A percentile compares a stretch with the other conserved stretches of the same genome.
These are phyloP conservation scores for Geococcyx californianus DNA, from an alignment of 2,113 vertebrate species.

Conservation along the genomic window DNA sequence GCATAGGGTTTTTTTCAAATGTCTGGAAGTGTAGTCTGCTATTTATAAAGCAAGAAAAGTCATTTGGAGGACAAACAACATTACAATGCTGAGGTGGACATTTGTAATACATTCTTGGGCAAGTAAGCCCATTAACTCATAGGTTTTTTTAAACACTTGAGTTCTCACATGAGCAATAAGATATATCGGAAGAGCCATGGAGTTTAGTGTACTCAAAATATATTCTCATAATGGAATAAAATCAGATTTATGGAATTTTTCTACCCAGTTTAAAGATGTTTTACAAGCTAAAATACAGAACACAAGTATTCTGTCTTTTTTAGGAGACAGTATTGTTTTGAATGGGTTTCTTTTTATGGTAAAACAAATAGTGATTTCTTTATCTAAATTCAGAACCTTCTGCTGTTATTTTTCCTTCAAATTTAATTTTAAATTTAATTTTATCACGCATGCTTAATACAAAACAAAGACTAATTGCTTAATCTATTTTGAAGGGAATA, in stretches of 20 bases:
- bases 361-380: not conserved
- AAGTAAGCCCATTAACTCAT: not conserved
- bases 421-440: not conserved
- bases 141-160: not conserved
- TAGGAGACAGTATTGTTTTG: not conserved
- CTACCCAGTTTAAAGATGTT: not conserved
- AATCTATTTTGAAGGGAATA: not conserved
- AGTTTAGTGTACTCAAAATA: not conserved
- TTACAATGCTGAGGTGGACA: not conserved
- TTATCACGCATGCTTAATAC: not conserved
- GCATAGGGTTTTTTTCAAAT: not conserved
- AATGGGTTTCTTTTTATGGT: not conserved
- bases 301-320: not conserved
- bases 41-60: not conserved
- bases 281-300: not conserved
- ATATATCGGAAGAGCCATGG: not conserved
- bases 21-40: not conserved
- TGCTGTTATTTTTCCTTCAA: not conserved
- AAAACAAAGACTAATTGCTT: not conserved
- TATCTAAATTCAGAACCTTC: not conserved
- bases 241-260: not conserved
- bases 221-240: not conserved
- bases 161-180: accelerated
- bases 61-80: not conserved
- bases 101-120: not conserved